These are phyloP conservation scores for Xanthorhoe designata DNA, from an alignment of 2,888 invertebrate genomes.

Conservation along the genomic window DNA sequence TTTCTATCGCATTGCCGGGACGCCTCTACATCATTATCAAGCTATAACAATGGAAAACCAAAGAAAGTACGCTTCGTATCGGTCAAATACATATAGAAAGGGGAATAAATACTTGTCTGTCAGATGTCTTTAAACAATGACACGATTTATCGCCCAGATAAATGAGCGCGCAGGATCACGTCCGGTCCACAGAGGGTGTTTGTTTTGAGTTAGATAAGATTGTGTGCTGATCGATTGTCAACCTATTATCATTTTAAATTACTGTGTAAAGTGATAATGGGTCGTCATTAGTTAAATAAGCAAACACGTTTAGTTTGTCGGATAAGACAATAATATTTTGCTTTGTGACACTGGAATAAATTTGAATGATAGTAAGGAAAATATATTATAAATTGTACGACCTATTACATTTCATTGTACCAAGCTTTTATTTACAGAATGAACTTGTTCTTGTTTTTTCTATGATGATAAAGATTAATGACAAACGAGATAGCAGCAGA, in stretches of 20 bases:
- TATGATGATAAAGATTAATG: background rate
- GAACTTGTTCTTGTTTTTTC: background rate
- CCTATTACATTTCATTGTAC: background rate
- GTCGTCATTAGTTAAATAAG: background rate
- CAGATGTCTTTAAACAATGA: slow-evolving; percentile 57
- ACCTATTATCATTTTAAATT: slow-evolving; percentile 24
- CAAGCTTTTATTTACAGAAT: background rate
- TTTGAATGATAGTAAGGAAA: background rate
- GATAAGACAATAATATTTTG: background rate
- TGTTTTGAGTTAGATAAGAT: slow-evolving; percentile 40
- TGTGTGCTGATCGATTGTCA: slow-evolving; percentile 36
- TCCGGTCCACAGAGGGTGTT: slow-evolving; percentile 32
- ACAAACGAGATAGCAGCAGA: background rate
- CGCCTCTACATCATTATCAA: background rate
- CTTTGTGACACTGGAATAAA: too few species aligned
- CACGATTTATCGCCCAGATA: slow-evolving; percentile 61
- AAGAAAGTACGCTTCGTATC: slow-evolving; percentile 22
- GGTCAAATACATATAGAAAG: slow-evolving; percentile 44
- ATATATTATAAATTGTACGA: too few species aligned
- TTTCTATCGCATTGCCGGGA: background rate
- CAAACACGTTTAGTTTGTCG: background rate
- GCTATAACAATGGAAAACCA: background rate
- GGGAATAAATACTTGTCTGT: slow-evolving; percentile 59
- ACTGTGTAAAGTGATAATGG: slow-evolving; percentile 11
- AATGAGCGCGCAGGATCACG: slow-evolving; percentile 51